A percentile compares a stretch with the other conserved stretches of the same genome.
Conservation (phyloP, 2,888 invertebrate genomes). For the Nesidiocoris tenuis region DNA sequence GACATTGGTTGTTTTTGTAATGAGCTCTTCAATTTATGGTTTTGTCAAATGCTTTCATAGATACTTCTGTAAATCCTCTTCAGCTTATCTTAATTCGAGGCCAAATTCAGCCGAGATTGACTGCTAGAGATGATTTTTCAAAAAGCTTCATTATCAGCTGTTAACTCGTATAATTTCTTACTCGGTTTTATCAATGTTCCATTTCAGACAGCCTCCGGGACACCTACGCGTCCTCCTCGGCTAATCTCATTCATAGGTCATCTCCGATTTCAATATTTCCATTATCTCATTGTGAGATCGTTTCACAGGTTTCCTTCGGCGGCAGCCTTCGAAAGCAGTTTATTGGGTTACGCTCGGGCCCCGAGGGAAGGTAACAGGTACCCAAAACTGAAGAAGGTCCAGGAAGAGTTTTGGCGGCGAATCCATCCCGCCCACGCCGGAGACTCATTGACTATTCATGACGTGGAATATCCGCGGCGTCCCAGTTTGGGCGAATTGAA, state of each 20-base stretch:
- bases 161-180: too few relatives aligned
- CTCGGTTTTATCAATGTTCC: too few relatives aligned
- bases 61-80: too few relatives aligned
- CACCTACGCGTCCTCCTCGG: not conserved
- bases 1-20: too few relatives aligned
- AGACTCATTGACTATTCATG: constrained; percentile 34
- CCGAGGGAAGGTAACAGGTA: constrained; percentile 30
- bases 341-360: constrained; percentile 32
- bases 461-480: not conserved
- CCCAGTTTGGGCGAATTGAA: constrained; percentile 24
- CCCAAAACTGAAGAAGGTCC: constrained; percentile 2
- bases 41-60: too few relatives aligned
- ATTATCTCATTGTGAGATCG: constrained; percentile 25
- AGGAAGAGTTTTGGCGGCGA: constrained; percentile 28
- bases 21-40: too few relatives aligned
- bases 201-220: too few relatives aligned
- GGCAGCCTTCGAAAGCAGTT: constrained; percentile 2
- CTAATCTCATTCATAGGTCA: constrained; percentile 36
- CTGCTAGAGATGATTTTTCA: too few relatives aligned
- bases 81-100: too few relatives aligned
- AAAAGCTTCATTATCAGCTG: too few relatives aligned
- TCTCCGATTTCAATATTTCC: constrained; percentile 30
- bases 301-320: constrained; percentile 2
- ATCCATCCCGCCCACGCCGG: constrained; percentile 1
- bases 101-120: too few relatives aligned